Evolutionary conservation across 2,888 invertebrate species (phyloP).

Genomic region (Candidula unifasciata): DNA sequence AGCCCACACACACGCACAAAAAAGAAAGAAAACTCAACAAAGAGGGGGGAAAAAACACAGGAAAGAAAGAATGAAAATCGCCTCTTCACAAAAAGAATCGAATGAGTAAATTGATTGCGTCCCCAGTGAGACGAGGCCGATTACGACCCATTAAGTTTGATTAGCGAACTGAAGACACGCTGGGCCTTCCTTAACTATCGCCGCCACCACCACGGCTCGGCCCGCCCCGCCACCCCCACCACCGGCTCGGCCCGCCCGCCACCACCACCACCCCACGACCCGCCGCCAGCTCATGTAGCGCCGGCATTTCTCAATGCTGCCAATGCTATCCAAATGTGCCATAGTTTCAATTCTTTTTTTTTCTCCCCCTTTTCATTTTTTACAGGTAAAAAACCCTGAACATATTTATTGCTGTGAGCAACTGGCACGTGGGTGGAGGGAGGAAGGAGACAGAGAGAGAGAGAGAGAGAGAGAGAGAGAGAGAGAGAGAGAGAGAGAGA

Average conservation of each 20-base stretch:
- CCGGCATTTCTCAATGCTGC: conserved; percentile 1
- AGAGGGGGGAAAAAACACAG: background rate
- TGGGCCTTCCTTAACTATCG: conserved; percentile 21
- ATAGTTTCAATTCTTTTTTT: background rate
- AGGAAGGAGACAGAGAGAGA: conserved; percentile 22
- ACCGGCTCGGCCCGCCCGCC: background rate
- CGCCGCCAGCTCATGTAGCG: background rate
- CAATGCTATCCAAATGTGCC: background rate
- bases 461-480: background rate
- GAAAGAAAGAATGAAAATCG: conserved; percentile 16
- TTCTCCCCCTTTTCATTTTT: background rate
- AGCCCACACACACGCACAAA: conserved; percentile 19
- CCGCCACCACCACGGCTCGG: background rate
- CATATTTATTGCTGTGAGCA: conserved; percentile 3
- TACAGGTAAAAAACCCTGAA: background rate
- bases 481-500: background rate
- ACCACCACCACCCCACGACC: too few relatives aligned
- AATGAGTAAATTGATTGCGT: conserved; percentile 35
- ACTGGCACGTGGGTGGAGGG: background rate
- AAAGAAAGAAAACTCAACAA: conserved; percentile 28
- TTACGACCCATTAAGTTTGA: conserved; percentile 36
- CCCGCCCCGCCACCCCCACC: background rate
- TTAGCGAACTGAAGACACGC: conserved; percentile 21
- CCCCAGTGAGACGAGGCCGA: conserved; percentile 32
- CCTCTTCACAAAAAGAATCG: conserved; percentile 24